These are phyloP conservation scores for Nannoperca australis DNA, from an alignment of 2,797 vertebrate genomes.

Conservation along the genomic window DNA sequence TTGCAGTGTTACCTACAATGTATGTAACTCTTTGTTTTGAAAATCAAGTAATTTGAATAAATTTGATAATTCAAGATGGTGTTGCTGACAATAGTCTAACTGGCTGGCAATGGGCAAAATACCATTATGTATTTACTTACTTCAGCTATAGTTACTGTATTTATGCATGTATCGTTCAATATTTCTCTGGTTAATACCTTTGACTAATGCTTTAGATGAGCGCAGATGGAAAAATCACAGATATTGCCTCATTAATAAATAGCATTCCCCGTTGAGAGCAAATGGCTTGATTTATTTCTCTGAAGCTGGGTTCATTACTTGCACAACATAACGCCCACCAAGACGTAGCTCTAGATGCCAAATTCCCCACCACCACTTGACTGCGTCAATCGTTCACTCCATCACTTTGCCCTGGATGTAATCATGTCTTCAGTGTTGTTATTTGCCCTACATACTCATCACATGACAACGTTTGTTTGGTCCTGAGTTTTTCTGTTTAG, in stretches of 20 bases:
- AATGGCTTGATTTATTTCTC: constrained; percentile 45
- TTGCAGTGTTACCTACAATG: not conserved
- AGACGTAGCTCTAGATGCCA: constrained; percentile 38
- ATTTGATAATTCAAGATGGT: not conserved
- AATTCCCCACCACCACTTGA: constrained; percentile 69
- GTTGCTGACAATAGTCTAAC: not conserved
- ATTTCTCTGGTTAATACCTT: constrained; percentile 2
- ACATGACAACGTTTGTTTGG: not conserved
- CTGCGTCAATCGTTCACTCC: constrained; percentile 40
- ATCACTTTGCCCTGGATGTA: constrained; percentile 22
- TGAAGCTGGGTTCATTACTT: constrained; percentile 47
- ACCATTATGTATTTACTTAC: not conserved
- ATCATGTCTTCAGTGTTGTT: constrained; percentile 5
- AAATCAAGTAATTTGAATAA: not conserved
- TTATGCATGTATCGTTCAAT: not conserved
- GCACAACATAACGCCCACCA: constrained; percentile 31
- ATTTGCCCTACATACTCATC: not conserved
- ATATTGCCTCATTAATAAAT: constrained; percentile 46
- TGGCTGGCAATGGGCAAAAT: not conserved
- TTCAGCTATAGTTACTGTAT: not conserved
- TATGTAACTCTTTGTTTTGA: not conserved
- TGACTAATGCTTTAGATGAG: constrained; percentile 13
- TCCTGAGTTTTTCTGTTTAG: constrained; percentile 3
- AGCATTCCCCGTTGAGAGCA: constrained; percentile 12
- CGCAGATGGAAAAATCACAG: constrained; percentile 9